A percentile compares a stretch with the other conserved stretches of the same genome.
Evolutionary conservation across 1,140 invertebrate genomes (phyloP).

Genomic region (Latrodectus geometricus): DNA sequence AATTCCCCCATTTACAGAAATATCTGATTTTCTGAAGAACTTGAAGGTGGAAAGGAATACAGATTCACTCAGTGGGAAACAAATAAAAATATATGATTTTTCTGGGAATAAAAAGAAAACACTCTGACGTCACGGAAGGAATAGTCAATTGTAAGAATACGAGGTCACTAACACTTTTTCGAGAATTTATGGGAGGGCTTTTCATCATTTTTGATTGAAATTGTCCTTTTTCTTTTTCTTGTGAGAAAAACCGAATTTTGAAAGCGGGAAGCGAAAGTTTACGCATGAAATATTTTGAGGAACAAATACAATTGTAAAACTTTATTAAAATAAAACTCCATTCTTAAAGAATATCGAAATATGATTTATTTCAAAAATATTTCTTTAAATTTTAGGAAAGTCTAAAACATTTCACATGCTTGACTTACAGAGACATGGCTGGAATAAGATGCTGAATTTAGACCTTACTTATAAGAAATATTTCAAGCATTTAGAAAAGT

Average conservation of each 20-base stretch:
- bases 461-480: too few species aligned
- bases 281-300: not conserved
- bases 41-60: not conserved
- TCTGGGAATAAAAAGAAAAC: not conserved
- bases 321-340: too few species aligned
- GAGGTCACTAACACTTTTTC: conserved; percentile 15
- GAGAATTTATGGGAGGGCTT: conserved; percentile 26
- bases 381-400: too few species aligned
- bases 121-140: not conserved
- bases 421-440: too few species aligned
- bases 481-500: too few species aligned
- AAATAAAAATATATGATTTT: not conserved
- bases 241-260: conserved; percentile 5
- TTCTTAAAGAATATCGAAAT: too few species aligned
- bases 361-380: too few species aligned
- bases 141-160: conserved; percentile 19
- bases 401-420: too few species aligned
- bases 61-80: too few species aligned
- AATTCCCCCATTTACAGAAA: not conserved
- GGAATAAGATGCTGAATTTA: too few species aligned
- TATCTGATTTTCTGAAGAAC: not conserved
- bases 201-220: conserved; percentile 14
- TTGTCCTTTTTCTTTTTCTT: not conserved
- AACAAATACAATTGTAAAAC: not conserved
- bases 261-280: not conserved